phyloP scores from a whole-genome alignment of 2,113 vertebrate species.

The Xenopus laevis region DNA sequence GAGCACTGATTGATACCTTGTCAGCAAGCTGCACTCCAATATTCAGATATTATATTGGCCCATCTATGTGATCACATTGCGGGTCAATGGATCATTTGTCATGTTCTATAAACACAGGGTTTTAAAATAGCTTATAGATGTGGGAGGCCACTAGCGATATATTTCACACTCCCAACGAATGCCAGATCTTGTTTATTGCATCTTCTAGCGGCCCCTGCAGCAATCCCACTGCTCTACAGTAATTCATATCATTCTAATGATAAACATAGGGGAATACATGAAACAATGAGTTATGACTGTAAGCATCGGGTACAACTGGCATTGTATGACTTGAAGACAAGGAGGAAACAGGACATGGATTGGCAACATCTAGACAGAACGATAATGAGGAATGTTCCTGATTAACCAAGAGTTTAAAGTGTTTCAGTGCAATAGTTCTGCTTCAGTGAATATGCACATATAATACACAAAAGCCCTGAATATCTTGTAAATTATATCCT shows the following conservation, averaged over 20 bases:
- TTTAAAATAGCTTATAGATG: constrained; percentile 19
- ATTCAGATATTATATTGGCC: constrained; percentile 51
- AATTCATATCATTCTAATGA: not conserved
- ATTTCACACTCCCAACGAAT: not conserved
- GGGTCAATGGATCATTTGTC: constrained; percentile 13
- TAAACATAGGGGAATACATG: not conserved
- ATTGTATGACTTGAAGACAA: not conserved
- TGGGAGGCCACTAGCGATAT: not conserved
- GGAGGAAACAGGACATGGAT: no score
- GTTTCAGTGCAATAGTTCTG: no score
- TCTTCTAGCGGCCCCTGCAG: not conserved
- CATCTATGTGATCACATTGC: constrained; percentile 52
- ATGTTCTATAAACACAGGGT: constrained; percentile 22
- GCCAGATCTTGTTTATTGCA: not conserved
- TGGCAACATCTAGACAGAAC: no score
- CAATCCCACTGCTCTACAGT: not conserved
- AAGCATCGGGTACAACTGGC: not conserved
- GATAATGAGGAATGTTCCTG: no score
- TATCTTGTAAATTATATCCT: no score
- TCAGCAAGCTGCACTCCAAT: constrained; percentile 56
- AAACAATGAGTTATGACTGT: not conserved
- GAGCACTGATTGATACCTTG: constrained; percentile 61
- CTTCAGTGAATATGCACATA: no score
- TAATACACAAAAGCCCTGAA: no score
- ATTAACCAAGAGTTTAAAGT: no score